Evolutionary conservation across 2,888 invertebrate genomes (phyloP), one percentile per base, ranked within the genome.

Genomic region (Troides oblongomaculatus): DNA sequence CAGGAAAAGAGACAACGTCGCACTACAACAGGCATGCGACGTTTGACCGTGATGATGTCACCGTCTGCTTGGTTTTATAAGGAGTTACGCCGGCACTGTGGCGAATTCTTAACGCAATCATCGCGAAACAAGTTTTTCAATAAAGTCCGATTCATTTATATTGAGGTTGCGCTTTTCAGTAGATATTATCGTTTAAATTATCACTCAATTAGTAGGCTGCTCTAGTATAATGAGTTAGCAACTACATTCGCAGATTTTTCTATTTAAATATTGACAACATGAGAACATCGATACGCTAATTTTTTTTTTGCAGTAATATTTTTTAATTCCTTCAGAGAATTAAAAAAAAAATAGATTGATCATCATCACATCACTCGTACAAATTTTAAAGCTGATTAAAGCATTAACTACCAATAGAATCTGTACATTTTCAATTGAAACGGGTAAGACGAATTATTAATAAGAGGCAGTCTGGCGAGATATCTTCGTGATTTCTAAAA

Each of bases 61-160:
- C 76, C 74, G 76, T 75, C 79, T 75, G 74, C 77, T 74, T 73
- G 75, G 77, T 82, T 84, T 84, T 78, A 76, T 79, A 81, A 84
- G 73, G 73, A 76, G 73, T 74, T 74, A 74, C 73, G 74, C 72
- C 71, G 75, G 76, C 77, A 76, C 76, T 76, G 73, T 71, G 73
- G 69, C 74, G 66, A 73, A 75, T 74, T 73, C 72, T 72, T 76
- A 72, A 74, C 75, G 75, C 72, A 74, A 50, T 50, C 50, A 50
- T 50, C 50, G 62, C 50, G 59, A 65, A 62, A 61, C 57, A 62
- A 3, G 62, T 63, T 68, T 68, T 68, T 68, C 53, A 59, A 39
- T 36, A 21, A 68, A 63, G 14, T 62, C 23, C 43, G 30, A 63
- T 58, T 30, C 46, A 50, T 63, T 56, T 57, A 30, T 18, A 63